Evolutionary conservation across 1,140 invertebrate species (phyloP).

Genomic region (Oscheius sp.): DNA sequence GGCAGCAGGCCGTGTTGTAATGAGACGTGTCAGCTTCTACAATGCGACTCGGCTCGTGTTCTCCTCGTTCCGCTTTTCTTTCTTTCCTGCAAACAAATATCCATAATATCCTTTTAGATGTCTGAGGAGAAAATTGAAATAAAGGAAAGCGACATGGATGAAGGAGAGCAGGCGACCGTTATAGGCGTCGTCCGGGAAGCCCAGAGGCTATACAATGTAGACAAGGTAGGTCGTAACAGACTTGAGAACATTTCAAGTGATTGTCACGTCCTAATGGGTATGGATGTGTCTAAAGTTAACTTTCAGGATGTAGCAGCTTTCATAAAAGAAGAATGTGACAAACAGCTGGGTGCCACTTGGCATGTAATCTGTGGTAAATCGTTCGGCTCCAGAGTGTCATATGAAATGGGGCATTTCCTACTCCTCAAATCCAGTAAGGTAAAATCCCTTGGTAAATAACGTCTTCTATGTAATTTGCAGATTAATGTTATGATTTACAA

Average conservation of each 20-base stretch:
- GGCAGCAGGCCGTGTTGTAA: not conserved
- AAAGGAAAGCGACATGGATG: constrained; percentile 44
- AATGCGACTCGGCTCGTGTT: too few species aligned
- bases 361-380: constrained; percentile 52
- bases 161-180: constrained; percentile 24
- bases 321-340: constrained; percentile 51
- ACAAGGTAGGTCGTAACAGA: constrained; percentile 34
- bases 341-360: constrained; percentile 48
- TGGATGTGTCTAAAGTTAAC: constrained; percentile 1
- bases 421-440: constrained; percentile 44
- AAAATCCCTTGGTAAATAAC: not conserved
- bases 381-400: constrained; percentile 51
- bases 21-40: not conserved
- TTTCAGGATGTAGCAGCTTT: constrained; percentile 51
- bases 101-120: not conserved
- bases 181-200: constrained; percentile 38
- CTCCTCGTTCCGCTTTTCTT: not conserved
- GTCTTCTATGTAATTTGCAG: constrained; percentile 6
- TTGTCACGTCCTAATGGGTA: not conserved
- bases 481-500: constrained; percentile 45
- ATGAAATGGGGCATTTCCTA: constrained; percentile 50
- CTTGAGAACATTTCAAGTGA: constrained; percentile 8
- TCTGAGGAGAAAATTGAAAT: constrained; percentile 40
- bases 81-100: not conserved
- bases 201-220: constrained; percentile 36